A percentile compares a stretch with the other conserved stretches of the same genome.
phyloP scores from a whole-genome alignment of 2,888 invertebrate species.

The Idaea dimidiata region DNA sequence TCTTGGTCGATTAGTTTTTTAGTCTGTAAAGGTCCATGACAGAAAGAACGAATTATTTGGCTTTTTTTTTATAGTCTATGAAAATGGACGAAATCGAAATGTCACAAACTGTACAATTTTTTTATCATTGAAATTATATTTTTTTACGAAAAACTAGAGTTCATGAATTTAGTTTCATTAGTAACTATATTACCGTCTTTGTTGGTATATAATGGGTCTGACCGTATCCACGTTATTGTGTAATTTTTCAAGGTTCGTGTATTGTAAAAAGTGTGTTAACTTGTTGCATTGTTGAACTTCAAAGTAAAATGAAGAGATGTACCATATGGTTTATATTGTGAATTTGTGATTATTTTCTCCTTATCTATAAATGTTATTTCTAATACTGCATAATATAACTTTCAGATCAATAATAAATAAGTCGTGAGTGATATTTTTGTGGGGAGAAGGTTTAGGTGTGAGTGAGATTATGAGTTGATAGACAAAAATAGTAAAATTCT shows the following conservation, averaged over 20 bases:
- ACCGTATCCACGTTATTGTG: background rate
- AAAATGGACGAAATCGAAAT: background rate
- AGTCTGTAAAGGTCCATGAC: background rate
- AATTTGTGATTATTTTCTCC: background rate
- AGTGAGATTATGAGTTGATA: constrained; percentile 21
- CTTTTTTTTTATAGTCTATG: background rate
- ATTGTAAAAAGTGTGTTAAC: background rate
- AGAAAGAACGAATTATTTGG: background rate
- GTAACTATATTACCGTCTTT: background rate
- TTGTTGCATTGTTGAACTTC: constrained; percentile 4
- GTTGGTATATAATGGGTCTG: background rate
- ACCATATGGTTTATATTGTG: background rate
- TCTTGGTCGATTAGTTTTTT: too few relatives aligned
- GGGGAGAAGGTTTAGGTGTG: constrained; percentile 3
- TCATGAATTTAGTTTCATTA: background rate
- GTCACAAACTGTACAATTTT: background rate
- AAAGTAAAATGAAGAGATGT: background rate
- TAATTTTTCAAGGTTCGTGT: background rate
- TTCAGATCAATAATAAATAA: constrained; percentile 54
- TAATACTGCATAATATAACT: constrained; percentile 35
- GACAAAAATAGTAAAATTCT: constrained; percentile 42
- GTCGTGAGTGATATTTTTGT: constrained; percentile 30
- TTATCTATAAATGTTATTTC: background rate
- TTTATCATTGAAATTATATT: background rate
- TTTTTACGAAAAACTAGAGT: background rate